Evolutionary conservation across 2,888 invertebrate genomes (phyloP), one percentile per base, ranked within the genome.

Genomic region (Spatulosminthurus flaviceps): DNA sequence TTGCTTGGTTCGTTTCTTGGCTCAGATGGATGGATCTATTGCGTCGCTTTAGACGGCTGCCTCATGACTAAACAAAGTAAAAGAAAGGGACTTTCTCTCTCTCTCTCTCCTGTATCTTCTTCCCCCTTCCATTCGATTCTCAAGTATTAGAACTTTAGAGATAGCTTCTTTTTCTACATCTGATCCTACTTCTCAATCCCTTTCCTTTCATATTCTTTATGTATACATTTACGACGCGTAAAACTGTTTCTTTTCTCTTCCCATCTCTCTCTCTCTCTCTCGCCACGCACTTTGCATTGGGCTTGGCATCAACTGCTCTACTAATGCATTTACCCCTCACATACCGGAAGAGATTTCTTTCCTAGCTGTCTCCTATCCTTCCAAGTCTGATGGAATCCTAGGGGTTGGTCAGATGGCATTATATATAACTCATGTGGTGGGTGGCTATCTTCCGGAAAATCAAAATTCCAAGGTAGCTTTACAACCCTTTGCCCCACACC

Each of bases 31-130:
- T 51, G 51, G 51, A 51, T 51, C 51, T 51, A 51, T 51, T 51
- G 51, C 51, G 51, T 51, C 51, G 51, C 51, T 51, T 51, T 51
- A 51, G 51, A 51, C 51, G 51, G 51, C 51, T 51, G 51, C 71
- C 42, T 29, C 67, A 67, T 67, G 67, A 67, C 67, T 67, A 67
- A 67, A 67, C 67, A 67, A n/a, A 67, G 67, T 67, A 29, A 67
- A 67, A 67, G 67, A 22, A 64, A 64, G n/a, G 16, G n/a, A 51
- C 51, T 51, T 51, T 5, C 16, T 51, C 51, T 51, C 16, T 19
- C 16, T 51, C 1, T 4, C 72, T 72, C 16, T 41, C 42, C 41
- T 28, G 19, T 60, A 9, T 19, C 42, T 61, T 29, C n/a, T 74
- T 2, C 22, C 16, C 73, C 21, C 24, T 72, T 28, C 26, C 60